Percentiles rank a stretch among this genome's conserved stretches.
phyloP scores from a whole-genome alignment of 2,888 invertebrate genomes.

The Crepidodera aurea region DNA sequence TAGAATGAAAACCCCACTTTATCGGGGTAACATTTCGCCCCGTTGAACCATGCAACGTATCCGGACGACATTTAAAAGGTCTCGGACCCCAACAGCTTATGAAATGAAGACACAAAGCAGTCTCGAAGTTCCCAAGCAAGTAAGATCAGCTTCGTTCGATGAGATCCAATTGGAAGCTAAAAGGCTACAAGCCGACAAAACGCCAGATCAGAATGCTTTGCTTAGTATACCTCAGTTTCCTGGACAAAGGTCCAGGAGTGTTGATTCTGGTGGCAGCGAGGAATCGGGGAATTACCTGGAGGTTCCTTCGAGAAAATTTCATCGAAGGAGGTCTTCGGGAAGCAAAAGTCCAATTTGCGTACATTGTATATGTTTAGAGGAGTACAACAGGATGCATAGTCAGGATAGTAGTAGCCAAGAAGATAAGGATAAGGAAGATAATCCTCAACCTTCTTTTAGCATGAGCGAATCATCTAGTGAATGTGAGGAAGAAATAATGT shows the following conservation, averaged over 20 bases:
- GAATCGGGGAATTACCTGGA: conserved; percentile 68
- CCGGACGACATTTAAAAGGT: conserved; percentile 87
- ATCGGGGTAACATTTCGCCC: conserved; percentile 25
- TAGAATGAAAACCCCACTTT: conserved; percentile 28
- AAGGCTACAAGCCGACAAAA: conserved; percentile 62
- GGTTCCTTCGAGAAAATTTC: conserved; percentile 69
- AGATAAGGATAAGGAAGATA: conserved; percentile 42
- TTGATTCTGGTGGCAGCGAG: conserved; percentile 79
- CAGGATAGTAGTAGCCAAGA: conserved; percentile 17
- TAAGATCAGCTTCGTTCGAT: conserved; percentile 89
- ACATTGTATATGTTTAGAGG: conserved; percentile 80
- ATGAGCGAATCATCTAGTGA: conserved; percentile 65
- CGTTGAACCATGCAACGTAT: conserved; percentile 70
- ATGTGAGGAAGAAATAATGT: conserved; percentile 57
- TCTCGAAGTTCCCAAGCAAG: conserved; percentile 89
- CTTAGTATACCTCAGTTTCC: conserved; percentile 73
- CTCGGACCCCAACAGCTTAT: conserved; percentile 86
- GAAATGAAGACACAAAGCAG: conserved; percentile 93
- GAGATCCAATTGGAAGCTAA: conserved; percentile 85
- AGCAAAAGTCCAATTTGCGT: conserved; percentile 73
- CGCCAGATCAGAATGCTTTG: conserved; percentile 58
- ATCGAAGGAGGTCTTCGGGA: conserved; percentile 70
- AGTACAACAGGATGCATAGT: conserved; percentile 66
- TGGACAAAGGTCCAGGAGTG: conserved; percentile 79
- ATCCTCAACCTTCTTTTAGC: conserved; percentile 58